These are phyloP conservation scores for Orchestia grillus DNA, from an alignment of 1,140 invertebrate genomes.

Conservation along the genomic window DNA sequence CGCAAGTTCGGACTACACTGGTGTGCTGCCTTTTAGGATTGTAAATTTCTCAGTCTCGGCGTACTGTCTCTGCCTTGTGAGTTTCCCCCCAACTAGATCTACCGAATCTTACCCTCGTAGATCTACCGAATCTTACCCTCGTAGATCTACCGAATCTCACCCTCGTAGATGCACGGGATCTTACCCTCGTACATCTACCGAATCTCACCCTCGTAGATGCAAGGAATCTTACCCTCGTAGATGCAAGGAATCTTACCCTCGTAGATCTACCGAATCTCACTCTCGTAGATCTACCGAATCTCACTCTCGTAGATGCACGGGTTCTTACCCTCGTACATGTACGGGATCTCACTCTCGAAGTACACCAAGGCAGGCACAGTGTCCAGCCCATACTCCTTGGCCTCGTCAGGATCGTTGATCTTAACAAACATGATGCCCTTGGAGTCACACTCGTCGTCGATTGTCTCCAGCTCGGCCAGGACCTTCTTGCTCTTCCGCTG, in stretches of 20 bases:
- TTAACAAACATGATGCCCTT: conserved; percentile 91
- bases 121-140: too few relatives aligned
- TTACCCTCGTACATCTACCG: not conserved
- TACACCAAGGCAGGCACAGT: conserved; percentile 87
- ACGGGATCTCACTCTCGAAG: conserved; percentile 87
- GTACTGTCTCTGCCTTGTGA: too few relatives aligned
- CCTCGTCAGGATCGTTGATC: conserved; percentile 90
- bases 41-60: too few relatives aligned
- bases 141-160: too few relatives aligned
- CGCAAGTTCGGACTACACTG: too few relatives aligned
- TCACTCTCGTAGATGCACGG: not conserved
- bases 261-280: not conserved
- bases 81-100: too few relatives aligned
- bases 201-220: not conserved
- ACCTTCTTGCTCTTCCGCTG: conserved; percentile 89
- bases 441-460: conserved; percentile 93
- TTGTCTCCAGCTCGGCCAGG: conserved; percentile 91
- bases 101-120: too few relatives aligned
- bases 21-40: too few relatives aligned
- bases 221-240: not conserved
- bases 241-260: not conserved
- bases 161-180: too few relatives aligned
- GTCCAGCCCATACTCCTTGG: conserved; percentile 91
- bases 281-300: not conserved
- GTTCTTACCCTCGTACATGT: conserved; percentile 83